Evolutionary conservation across 2,797 vertebrate genomes (phyloP).

Genomic region (Coilia nasus): DNA sequence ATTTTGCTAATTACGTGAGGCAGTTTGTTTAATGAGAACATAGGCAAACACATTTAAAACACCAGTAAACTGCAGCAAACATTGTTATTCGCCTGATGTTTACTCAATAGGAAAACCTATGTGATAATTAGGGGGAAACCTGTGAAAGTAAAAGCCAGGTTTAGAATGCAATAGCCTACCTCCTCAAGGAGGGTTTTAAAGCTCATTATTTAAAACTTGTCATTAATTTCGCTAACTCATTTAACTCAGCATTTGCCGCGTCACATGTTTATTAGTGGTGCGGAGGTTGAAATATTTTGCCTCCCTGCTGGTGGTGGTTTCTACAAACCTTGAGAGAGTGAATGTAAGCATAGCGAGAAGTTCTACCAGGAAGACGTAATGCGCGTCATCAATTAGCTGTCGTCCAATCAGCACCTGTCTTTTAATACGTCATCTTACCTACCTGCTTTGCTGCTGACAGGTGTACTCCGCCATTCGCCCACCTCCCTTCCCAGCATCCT

Average conservation of each 20-base stretch:
- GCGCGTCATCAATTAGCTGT: too few relatives aligned
- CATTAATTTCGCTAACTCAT: background rate
- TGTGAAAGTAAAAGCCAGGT: background rate
- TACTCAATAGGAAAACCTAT: conserved; percentile 15
- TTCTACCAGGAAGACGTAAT: too few relatives aligned
- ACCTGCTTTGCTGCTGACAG: too few relatives aligned
- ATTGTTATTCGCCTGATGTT: conserved; percentile 33
- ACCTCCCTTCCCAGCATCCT: too few relatives aligned
- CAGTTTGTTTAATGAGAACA: conserved; percentile 40
- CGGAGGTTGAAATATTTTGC: background rate
- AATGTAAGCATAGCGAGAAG: too few relatives aligned
- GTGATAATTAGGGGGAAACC: conserved; percentile 1
- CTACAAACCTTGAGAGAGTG: background rate
- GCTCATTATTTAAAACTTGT: conserved; percentile 1
- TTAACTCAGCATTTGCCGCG: background rate
- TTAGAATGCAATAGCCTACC: background rate
- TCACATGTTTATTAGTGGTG: background rate
- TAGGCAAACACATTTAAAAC: conserved; percentile 40
- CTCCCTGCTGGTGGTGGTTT: background rate
- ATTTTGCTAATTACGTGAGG: conserved; percentile 41
- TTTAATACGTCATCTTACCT: too few relatives aligned
- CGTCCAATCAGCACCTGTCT: too few relatives aligned
- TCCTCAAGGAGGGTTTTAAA: conserved; percentile 15
- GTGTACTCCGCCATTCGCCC: too few relatives aligned
- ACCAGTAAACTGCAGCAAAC: conserved; percentile 35